Conservation (phyloP, 2,113 vertebrate species). For the Ardeotis arabs region DNA sequence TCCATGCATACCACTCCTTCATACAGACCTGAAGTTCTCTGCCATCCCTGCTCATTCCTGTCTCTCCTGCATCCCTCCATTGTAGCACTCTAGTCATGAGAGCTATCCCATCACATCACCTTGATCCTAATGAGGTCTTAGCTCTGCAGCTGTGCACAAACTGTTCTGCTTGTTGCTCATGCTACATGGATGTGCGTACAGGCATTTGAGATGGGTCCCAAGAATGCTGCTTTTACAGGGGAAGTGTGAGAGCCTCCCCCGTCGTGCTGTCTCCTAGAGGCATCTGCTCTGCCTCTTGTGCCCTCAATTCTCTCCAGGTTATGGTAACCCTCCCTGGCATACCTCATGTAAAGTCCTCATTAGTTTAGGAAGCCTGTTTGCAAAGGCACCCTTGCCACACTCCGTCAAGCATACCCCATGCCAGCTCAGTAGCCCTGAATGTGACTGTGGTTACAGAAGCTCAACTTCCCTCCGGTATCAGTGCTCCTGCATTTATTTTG, state of each 20-base stretch:
- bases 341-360: not conserved
- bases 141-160: not conserved
- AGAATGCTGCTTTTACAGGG: not conserved
- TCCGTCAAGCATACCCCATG: not conserved
- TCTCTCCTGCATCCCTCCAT: not conserved
- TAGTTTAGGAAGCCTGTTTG: not conserved
- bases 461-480: not conserved
- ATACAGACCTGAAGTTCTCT: not conserved
- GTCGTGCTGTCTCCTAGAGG: not conserved
- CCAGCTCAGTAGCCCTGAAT: not conserved
- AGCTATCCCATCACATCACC: not conserved
- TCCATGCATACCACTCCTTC: not conserved
- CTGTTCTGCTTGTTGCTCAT: not conserved
- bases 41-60: rapidly evolving
- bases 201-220: not conserved
- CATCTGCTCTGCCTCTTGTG: not conserved
- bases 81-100: not conserved
- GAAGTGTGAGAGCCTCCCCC: not conserved
- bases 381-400: not conserved
- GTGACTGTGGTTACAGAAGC: not conserved
- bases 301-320: not conserved
- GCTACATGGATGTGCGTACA: not conserved
- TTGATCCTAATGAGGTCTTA: not conserved
- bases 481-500: not conserved
- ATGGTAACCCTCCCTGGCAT: not conserved